A percentile compares a stretch with the other conserved stretches of the same genome.
Evolutionary conservation across 2,888 invertebrate genomes (phyloP).

Genomic region (Chouioia cunea): DNA sequence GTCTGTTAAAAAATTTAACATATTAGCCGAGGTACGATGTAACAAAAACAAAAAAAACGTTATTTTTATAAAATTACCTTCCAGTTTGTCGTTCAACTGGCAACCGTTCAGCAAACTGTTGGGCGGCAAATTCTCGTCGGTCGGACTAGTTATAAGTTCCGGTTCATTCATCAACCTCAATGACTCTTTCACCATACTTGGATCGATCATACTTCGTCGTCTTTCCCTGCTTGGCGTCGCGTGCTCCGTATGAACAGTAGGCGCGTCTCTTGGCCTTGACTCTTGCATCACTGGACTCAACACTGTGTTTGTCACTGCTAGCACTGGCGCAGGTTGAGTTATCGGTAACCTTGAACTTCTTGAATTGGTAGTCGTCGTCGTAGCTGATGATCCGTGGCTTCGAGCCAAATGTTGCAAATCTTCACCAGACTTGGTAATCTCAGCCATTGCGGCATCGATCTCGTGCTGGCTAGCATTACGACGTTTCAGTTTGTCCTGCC

Average conservation of each 20-base stretch:
- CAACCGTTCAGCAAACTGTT: slow-evolving; percentile 7
- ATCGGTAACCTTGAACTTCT: slow-evolving; percentile 55
- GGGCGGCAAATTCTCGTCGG: slow-evolving; percentile 28
- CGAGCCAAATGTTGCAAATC: slow-evolving; percentile 69
- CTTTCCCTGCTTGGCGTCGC: slow-evolving; percentile 66
- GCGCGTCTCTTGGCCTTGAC: slow-evolving; percentile 62
- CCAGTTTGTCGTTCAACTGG: not conserved
- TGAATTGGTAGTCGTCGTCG: not conserved
- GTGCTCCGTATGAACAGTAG: slow-evolving; percentile 59
- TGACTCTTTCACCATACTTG: slow-evolving; percentile 63
- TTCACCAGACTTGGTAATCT: slow-evolving; percentile 66
- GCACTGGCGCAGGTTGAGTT: slow-evolving; percentile 62
- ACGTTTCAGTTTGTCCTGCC: slow-evolving; percentile 79
- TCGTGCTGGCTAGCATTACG: slow-evolving; percentile 57
- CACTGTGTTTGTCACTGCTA: slow-evolving; percentile 66
- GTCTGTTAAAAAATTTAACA: too few species aligned
- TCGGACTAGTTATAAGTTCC: slow-evolving; percentile 47
- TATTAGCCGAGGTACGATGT: too few species aligned
- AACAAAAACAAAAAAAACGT: too few species aligned
- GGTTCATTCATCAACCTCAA: slow-evolving; percentile 48
- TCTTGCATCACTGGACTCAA: slow-evolving; percentile 67
- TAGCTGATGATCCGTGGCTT: slow-evolving; percentile 53
- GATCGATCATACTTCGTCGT: slow-evolving; percentile 68
- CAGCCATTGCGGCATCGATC: slow-evolving; percentile 64
- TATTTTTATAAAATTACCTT: slow-evolving; percentile 17